Base-by-base conservation (phyloP, 2,113 vertebrate species). In the Oxygymnocypris stewartii region DNA sequence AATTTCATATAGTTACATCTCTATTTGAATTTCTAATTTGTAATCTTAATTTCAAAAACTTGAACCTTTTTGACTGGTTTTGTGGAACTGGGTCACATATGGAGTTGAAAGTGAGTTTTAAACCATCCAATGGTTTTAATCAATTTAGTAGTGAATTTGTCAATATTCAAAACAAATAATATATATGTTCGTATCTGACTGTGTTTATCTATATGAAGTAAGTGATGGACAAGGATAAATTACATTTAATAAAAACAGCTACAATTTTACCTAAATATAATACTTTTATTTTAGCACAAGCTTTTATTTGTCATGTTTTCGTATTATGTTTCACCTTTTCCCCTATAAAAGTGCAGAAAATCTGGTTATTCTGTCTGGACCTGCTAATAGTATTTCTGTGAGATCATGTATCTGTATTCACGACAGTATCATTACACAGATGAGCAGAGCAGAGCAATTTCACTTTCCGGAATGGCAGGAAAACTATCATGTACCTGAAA, bases 371-470 rank as follows among this genome's bases (percentile, higher is more conserved):
- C 59, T 20, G 4, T 47, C 4, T 47, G 40, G 8, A 18, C n/a
- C 8, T 44, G 40, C 14, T 82, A 82, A 63, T 37, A n/a, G 54
- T 40, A 44, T 80, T 59, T 63, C 35, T 25, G 1, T 76, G 42
- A 76, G 59, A 20, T 4, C 14, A 65, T 82, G 59, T 47, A 44
- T 65, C 25, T 47, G 79, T 65, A 65, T 82, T 65, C 40, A 82
- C 14, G 9, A 65, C 79, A 65, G n/a, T 82, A 65, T 82, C 79
- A 81, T 81, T 40, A 82, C 79, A 81, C 23, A 82, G n/a, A 65
- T 82, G 59, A 47, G 59, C 79, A 82, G 23, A 65, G 78, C 78
- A 61, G 57, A 44, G 79, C 79, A 18, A 71, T 71, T 71, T 83
- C 11, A 71, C 28, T 54, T 69, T 31, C 67, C 16, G 0, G 16